phyloP scores from a whole-genome alignment of 2,113 vertebrate genomes.

The Carlito syrichta region DNA sequence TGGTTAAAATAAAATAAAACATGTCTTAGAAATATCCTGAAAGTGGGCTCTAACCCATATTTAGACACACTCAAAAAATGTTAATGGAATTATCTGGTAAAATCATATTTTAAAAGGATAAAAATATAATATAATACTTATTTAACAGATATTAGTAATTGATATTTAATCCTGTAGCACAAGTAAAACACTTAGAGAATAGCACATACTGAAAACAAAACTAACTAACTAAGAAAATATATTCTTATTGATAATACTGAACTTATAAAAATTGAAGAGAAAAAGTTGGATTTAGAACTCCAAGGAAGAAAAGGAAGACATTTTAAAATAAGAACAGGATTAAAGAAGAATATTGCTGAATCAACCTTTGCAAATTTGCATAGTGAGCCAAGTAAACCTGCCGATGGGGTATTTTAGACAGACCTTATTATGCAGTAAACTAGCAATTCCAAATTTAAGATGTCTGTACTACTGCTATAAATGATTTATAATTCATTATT shows the following conservation, averaged over 20 bases:
- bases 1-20: neutral
- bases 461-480: neutral
- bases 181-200: neutral
- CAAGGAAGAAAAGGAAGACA: neutral
- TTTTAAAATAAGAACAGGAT: neutral
- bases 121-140: neutral
- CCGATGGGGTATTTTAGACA: neutral
- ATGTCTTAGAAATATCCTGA: neutral
- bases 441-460: neutral
- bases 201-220: neutral
- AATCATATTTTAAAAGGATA: neutral
- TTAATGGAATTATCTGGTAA: neutral
- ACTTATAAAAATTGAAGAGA: neutral
- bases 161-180: neutral
- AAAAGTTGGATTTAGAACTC: neutral
- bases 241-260: neutral
- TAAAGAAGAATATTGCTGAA: neutral
- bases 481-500: neutral
- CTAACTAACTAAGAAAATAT: neutral
- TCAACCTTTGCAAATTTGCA: neutral
- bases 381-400: neutral
- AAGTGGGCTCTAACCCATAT: neutral
- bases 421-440: neutral
- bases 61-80: neutral
- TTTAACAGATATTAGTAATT: neutral